Percentiles rank a stretch among this genome's conserved stretches.
These are phyloP conservation scores for Bothrops jararaca DNA, from an alignment of 2,113 vertebrate species.

Conservation along the genomic window DNA sequence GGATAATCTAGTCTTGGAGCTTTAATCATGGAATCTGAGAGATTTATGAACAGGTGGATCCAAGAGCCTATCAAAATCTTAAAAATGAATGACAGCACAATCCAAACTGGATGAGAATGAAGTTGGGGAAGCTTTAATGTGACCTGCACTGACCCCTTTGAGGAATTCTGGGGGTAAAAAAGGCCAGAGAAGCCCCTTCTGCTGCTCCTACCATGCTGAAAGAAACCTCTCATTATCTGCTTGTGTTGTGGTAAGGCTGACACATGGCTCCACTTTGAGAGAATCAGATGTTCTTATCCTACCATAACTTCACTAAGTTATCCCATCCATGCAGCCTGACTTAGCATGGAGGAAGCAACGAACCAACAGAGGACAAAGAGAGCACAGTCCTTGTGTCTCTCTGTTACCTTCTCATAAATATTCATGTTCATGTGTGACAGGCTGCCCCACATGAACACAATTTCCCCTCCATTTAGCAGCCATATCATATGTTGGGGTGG, in stretches of 20 bases:
- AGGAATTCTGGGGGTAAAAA: constrained; percentile 1
- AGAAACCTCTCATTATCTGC: constrained; percentile 27
- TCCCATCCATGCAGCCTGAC: background rate
- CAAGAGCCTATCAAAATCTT: background rate
- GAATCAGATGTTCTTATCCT: constrained; percentile 20
- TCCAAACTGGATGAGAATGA: background rate
- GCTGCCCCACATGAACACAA: background rate
- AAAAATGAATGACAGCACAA: constrained; percentile 9
- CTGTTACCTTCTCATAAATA: background rate
- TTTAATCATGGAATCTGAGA: background rate
- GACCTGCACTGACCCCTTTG: constrained; percentile 17
- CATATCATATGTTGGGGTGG: background rate
- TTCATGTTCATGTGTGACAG: background rate
- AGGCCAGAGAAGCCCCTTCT: constrained; percentile 11
- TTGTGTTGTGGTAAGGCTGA: constrained; percentile 28
- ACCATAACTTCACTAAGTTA: background rate
- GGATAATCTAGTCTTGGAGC: background rate
- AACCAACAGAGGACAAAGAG: background rate
- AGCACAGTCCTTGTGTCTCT: background rate
- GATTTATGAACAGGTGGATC: background rate
- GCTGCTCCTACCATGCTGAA: background rate
- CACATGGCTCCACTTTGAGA: constrained; percentile 37
- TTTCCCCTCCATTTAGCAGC: background rate
- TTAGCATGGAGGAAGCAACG: background rate
- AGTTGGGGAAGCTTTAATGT: background rate